phyloP scores from a whole-genome alignment of 2,113 vertebrate genomes.

The Antechinus stuartii region DNA sequence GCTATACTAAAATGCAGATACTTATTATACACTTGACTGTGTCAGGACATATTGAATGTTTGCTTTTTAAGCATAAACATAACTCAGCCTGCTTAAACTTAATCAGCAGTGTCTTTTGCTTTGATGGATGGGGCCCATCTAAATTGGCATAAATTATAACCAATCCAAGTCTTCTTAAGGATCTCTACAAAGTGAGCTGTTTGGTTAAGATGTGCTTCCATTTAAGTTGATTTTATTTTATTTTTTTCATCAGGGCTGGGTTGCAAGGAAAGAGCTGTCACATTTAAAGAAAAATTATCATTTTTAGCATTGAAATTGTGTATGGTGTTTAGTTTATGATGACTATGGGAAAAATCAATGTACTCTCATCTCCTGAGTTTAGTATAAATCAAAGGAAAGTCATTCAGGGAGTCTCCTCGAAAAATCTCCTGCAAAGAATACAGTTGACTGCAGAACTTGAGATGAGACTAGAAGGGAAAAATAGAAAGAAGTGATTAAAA shows the following conservation, averaged over 20 bases:
- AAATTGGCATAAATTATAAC: not conserved
- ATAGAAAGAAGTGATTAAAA: not conserved
- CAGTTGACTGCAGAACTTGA: not conserved
- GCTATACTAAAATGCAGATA: not conserved
- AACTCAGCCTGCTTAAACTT: not conserved
- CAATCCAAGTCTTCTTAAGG: slow-evolving; percentile 2
- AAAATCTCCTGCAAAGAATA: slow-evolving; percentile 7
- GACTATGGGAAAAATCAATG: slow-evolving; percentile 9
- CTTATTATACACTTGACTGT: not conserved
- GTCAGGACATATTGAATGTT: not conserved
- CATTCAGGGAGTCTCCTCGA: not conserved
- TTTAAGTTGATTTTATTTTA: not conserved
- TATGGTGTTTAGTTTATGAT: not conserved
- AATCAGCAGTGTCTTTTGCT: slow-evolving; percentile 27
- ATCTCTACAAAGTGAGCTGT: not conserved
- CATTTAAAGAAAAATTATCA: not conserved
- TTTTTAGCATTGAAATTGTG: not conserved
- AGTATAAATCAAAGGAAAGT: slow-evolving; percentile 12
- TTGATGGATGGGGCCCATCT: slow-evolving; percentile 6
- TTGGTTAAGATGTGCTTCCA: not conserved
- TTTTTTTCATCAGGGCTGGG: not conserved
- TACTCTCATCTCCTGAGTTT: not conserved
- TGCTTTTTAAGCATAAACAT: not conserved
- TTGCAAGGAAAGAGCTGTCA: slow-evolving; percentile 19
- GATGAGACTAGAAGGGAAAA: not conserved